A percentile compares a stretch with the other conserved stretches of the same genome.
Evolutionary conservation across 2,888 invertebrate genomes (phyloP).

Genomic region (Cephus nigrinus): DNA sequence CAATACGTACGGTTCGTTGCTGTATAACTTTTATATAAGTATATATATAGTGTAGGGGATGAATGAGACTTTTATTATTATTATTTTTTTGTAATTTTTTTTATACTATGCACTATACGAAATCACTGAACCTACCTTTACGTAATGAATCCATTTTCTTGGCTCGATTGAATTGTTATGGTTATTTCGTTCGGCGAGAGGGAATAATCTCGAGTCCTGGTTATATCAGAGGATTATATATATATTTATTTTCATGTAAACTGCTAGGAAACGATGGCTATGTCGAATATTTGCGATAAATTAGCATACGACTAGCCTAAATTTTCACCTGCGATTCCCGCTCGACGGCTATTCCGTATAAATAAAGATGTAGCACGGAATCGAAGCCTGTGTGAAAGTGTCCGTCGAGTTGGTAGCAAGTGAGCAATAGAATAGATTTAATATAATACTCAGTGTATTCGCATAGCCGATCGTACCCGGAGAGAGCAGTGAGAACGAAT

Average conservation of each 20-base stretch:
- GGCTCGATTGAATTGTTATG: background rate
- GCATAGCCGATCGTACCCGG: background rate
- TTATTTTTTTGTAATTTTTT: background rate
- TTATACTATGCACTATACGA: background rate
- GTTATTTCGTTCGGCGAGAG: background rate
- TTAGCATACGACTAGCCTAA: conserved; percentile 59
- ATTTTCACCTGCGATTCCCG: conserved; percentile 53
- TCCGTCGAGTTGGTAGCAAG: conserved; percentile 43
- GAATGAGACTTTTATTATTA: background rate
- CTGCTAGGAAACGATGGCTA: background rate
- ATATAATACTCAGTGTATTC: conserved; percentile 35
- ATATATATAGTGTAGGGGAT: background rate
- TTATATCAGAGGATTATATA: background rate
- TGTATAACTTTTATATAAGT: background rate
- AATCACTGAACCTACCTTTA: background rate
- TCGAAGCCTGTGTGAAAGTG: conserved; percentile 62
- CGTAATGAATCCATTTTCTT: background rate
- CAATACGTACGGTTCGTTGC: background rate
- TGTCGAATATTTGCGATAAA: conserved; percentile 28
- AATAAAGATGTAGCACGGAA: conserved; percentile 61
- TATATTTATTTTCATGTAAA: background rate
- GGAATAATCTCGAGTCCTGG: background rate
- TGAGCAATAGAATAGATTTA: conserved; percentile 39
- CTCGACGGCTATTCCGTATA: conserved; percentile 59
- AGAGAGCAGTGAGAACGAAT: conserved; percentile 26